Percentiles rank a stretch among this genome's conserved stretches.
These are phyloP conservation scores for Lasioglossum malachurum DNA, from an alignment of 2,888 invertebrate genomes.

Conservation along the genomic window DNA sequence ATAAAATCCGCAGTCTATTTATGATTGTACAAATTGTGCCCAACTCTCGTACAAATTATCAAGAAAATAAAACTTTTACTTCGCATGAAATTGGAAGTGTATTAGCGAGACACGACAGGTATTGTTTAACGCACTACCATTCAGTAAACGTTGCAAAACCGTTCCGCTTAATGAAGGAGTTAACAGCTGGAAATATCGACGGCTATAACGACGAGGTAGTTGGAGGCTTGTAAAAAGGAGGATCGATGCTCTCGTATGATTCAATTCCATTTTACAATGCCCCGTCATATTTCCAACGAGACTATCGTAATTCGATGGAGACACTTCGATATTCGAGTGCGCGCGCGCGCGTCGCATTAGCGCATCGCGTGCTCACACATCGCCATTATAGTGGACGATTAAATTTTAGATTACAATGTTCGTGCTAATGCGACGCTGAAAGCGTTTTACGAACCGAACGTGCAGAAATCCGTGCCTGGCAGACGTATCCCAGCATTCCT, in stretches of 20 bases:
- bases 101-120: not conserved
- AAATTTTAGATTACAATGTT: constrained; percentile 50
- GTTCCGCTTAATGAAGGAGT: not conserved
- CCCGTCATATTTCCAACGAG: constrained; percentile 8
- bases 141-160: not conserved
- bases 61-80: not conserved
- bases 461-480: constrained; percentile 24
- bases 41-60: not conserved
- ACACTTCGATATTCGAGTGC: not conserved
- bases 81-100: not conserved
- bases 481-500: not conserved
- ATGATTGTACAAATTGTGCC: not conserved
- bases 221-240: not conserved
- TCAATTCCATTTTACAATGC: not conserved
- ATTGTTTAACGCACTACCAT: not conserved
- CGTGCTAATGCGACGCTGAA: constrained; percentile 41
- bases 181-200: not conserved
- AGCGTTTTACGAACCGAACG: constrained; percentile 29
- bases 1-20: no score
- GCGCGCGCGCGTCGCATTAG: constrained; percentile 19
- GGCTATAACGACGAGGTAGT: not conserved
- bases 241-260: not conserved
- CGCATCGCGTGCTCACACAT: constrained; percentile 12
- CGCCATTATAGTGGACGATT: constrained; percentile 41
- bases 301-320: constrained; percentile 11